Evolutionary conservation across 2,888 invertebrate species (phyloP).

Genomic region (Gymnosoma rotundatum): DNA sequence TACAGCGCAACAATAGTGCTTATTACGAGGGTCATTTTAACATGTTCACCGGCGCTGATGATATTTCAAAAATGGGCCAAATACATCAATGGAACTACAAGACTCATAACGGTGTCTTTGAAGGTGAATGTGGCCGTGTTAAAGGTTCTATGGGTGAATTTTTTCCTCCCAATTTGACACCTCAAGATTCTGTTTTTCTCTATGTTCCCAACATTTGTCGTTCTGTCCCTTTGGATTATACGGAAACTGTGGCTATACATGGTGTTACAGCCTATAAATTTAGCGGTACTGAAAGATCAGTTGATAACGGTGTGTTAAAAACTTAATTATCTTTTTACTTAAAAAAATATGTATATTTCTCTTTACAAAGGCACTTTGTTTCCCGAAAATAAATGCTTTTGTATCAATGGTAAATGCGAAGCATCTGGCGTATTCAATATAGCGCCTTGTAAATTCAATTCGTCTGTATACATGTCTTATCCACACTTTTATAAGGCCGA

Average conservation of each 20-base stretch:
- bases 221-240: slow-evolving; percentile 85
- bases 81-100: slow-evolving; percentile 88
- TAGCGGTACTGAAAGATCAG: slow-evolving; percentile 85
- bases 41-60: slow-evolving; percentile 87
- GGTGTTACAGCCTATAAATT: slow-evolving; percentile 87
- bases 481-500: slow-evolving; percentile 93
- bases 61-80: slow-evolving; percentile 86
- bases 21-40: slow-evolving; percentile 89
- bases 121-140: slow-evolving; percentile 84
- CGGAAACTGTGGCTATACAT: slow-evolving; percentile 83
- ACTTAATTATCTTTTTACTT: neutral
- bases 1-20: slow-evolving; percentile 89
- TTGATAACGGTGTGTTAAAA: slow-evolving; percentile 86
- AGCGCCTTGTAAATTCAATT: slow-evolving; percentile 88
- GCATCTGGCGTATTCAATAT: slow-evolving; percentile 89
- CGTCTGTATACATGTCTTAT: slow-evolving; percentile 91
- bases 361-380: slow-evolving; percentile 83
- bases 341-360: neutral
- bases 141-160: slow-evolving; percentile 91
- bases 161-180: slow-evolving; percentile 86
- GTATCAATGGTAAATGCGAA: slow-evolving; percentile 86
- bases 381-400: slow-evolving; percentile 87
- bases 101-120: slow-evolving; percentile 83
- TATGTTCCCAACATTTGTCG: slow-evolving; percentile 91
- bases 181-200: slow-evolving; percentile 84